These are phyloP conservation scores for Carettochelys insculpta DNA, from an alignment of 2,113 vertebrate species.

Conservation along the genomic window DNA sequence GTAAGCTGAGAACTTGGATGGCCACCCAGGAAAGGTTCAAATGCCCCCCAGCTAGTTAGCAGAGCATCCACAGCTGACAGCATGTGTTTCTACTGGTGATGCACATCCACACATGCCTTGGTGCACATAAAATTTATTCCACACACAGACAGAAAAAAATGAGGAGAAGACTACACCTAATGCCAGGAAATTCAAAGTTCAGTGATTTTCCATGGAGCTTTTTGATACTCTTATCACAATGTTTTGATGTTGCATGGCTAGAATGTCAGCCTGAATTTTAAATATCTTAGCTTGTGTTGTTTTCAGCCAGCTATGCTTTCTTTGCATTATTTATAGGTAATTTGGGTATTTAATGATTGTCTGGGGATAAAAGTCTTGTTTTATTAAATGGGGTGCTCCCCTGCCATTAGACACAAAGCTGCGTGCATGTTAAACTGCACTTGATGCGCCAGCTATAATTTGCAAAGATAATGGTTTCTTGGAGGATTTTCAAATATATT, in stretches of 20 bases:
- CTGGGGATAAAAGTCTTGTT: constrained; percentile 11
- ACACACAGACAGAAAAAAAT: too few species aligned
- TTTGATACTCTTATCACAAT: constrained; percentile 23
- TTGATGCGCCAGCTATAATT: constrained; percentile 3
- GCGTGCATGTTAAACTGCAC: not conserved
- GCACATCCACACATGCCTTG: too few species aligned
- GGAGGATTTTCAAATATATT: constrained; percentile 38
- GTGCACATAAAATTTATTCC: too few species aligned
- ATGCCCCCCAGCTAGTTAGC: too few species aligned
- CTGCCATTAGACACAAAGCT: not conserved
- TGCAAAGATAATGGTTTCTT: constrained; percentile 16
- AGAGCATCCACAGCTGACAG: too few species aligned
- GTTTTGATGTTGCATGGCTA: not conserved
- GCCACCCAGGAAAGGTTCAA: too few species aligned
- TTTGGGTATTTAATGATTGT: constrained; percentile 52
- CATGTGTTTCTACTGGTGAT: too few species aligned
- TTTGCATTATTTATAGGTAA: constrained; percentile 37
- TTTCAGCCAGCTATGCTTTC: constrained; percentile 29
- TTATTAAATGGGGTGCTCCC: not conserved
- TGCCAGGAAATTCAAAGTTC: constrained; percentile 25
- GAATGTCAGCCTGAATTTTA: constrained; percentile 9
- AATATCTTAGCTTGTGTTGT: constrained; percentile 24
- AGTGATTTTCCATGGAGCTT: constrained; percentile 1
- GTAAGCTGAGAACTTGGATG: too few species aligned
- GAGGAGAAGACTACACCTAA: too few species aligned